A percentile compares a stretch with the other conserved stretches of the same genome.
These are phyloP conservation scores for Acronicta aceris DNA, from an alignment of 2,888 invertebrate genomes.

Conservation along the genomic window DNA sequence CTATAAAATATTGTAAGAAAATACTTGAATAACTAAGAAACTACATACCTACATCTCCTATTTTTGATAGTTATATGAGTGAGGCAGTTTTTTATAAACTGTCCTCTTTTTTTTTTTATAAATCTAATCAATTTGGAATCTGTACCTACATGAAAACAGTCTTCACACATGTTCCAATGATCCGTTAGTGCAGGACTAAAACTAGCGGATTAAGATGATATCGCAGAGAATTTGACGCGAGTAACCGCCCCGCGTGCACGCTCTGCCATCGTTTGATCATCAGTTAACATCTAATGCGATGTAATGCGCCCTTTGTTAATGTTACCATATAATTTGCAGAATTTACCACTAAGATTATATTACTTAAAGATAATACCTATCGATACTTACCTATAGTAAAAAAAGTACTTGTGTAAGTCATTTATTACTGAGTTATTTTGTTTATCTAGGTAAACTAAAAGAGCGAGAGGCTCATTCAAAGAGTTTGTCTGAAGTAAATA, in stretches of 20 bases:
- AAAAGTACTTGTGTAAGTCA: too few species aligned
- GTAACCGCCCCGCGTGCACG: conserved; percentile 57
- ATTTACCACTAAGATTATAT: conserved; percentile 28
- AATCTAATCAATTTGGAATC: conserved; percentile 16
- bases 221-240: conserved; percentile 76
- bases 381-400: too few species aligned
- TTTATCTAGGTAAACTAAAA: background rate
- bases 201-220: conserved; percentile 84
- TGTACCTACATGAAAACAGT: conserved; percentile 43
- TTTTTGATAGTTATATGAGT: too few species aligned
- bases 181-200: conserved; percentile 62
- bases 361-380: conserved; percentile 15
- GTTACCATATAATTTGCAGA: conserved; percentile 39
- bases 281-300: conserved; percentile 79
- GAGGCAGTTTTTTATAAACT: too few species aligned
- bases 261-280: conserved; percentile 66
- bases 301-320: conserved; percentile 79
- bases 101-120: too few species aligned
- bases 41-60: too few species aligned
- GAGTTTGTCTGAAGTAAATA: conserved; percentile 34
- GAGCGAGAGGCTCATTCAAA: conserved; percentile 21
- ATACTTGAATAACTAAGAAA: too few species aligned
- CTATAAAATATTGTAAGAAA: too few species aligned
- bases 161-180: conserved; percentile 55
- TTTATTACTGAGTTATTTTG: background rate